phyloP scores from a whole-genome alignment of 2,797 vertebrate genomes.

The Falco berigora region DNA sequence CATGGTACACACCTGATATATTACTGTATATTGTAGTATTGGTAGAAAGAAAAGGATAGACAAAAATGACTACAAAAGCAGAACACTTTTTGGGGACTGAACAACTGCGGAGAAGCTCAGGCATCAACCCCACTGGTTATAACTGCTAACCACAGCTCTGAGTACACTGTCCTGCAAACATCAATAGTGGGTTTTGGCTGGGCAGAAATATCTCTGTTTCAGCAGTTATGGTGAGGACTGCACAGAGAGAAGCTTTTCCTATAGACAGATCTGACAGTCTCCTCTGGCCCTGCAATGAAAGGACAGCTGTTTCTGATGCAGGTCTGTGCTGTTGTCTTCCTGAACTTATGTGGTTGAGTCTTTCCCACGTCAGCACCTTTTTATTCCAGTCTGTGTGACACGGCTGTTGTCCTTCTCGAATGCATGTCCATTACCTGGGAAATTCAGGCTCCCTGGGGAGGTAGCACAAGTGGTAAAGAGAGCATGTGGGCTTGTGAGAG shows the following conservation, averaged over 20 bases:
- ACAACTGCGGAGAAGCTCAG: background rate
- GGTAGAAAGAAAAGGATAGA: background rate
- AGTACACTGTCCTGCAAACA: background rate
- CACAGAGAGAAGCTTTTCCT: background rate
- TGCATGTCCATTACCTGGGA: background rate
- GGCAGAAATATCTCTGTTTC: background rate
- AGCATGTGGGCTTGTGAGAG: background rate
- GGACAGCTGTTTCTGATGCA: background rate
- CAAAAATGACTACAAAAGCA: background rate
- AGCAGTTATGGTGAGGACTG: background rate
- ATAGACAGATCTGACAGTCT: background rate
- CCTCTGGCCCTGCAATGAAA: background rate
- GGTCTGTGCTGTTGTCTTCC: background rate
- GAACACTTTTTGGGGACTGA: background rate
- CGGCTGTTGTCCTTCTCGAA: background rate
- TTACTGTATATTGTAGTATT: background rate
- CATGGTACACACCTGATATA: background rate
- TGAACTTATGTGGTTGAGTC: background rate
- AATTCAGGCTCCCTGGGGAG: background rate
- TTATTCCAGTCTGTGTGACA: background rate
- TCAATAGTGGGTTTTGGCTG: accelerated
- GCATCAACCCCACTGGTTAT: background rate
- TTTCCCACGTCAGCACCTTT: background rate
- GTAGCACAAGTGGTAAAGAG: background rate
- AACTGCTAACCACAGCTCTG: background rate